Conservation (phyloP, 2,797 vertebrate species). For the Rhodeus uyekii region DNA sequence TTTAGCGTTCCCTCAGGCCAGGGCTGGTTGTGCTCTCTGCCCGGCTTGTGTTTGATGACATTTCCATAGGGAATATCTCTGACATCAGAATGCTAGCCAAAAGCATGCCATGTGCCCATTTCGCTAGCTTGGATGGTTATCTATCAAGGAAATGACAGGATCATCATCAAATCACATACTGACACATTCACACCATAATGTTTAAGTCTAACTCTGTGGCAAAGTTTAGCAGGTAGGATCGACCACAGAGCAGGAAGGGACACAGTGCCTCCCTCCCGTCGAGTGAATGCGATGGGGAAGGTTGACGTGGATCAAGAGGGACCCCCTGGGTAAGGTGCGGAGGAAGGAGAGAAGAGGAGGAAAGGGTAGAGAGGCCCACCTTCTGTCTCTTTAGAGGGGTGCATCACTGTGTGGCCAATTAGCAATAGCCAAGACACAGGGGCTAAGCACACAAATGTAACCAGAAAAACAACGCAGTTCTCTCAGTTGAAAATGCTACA, state of each 20-base stretch:
- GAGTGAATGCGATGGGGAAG: slow-evolving; percentile 46
- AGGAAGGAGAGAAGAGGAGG: slow-evolving; percentile 39
- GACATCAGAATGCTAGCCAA: slow-evolving; percentile 43
- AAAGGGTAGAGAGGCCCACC: slow-evolving; percentile 58
- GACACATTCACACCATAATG: neutral
- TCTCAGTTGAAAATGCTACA: neutral
- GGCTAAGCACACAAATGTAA: slow-evolving; percentile 65
- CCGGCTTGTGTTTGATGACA: slow-evolving; percentile 53
- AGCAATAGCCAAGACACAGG: slow-evolving; percentile 62
- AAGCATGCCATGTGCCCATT: slow-evolving; percentile 4
- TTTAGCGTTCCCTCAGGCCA: slow-evolving; percentile 76
- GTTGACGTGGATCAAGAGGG: slow-evolving; percentile 50
- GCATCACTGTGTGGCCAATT: slow-evolving; percentile 72
- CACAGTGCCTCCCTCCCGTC: slow-evolving; percentile 32
- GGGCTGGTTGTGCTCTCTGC: slow-evolving; percentile 65
- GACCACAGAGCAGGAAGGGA: slow-evolving; percentile 19
- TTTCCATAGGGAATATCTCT: slow-evolving; percentile 45
- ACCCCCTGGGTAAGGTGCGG: slow-evolving; percentile 48
- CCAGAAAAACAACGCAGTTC: slow-evolving; percentile 3
- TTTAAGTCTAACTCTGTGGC: neutral
- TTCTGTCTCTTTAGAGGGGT: slow-evolving; percentile 61
- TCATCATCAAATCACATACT: slow-evolving; percentile 8
- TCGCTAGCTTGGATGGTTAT: neutral
- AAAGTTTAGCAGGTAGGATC: slow-evolving; percentile 2
- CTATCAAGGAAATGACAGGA: slow-evolving; percentile 5